Percentiles rank a stretch among this genome's conserved stretches.
Conservation (phyloP, 1,140 invertebrate genomes). For the Aphis craccivora region DNA sequence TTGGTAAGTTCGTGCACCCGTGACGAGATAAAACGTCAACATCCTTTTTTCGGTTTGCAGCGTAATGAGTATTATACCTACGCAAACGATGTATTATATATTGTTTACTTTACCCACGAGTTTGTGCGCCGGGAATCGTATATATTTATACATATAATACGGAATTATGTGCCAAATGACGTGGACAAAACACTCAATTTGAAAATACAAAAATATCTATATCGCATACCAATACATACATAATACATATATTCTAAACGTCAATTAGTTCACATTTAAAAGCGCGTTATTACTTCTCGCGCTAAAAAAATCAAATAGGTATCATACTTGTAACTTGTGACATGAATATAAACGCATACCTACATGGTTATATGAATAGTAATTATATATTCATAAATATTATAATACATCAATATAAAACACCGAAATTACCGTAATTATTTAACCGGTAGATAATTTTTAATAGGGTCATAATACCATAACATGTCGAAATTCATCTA, state of each 20-base stretch:
- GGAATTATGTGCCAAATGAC: neutral
- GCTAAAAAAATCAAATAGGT: neutral
- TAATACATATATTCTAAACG: neutral
- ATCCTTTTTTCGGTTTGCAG: neutral
- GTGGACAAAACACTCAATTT: neutral
- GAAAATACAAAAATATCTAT: neutral
- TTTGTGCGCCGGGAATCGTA: neutral
- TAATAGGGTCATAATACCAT: neutral
- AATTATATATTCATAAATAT: neutral
- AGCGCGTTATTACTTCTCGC: neutral
- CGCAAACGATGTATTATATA: neutral
- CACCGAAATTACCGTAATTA: neutral
- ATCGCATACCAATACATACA: neutral
- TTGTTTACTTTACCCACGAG: constrained; percentile 1
- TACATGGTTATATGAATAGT: neutral
- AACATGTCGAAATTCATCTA: neutral
- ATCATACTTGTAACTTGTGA: neutral
- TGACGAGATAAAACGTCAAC: neutral
- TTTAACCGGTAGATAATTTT: neutral
- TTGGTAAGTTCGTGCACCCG: neutral
- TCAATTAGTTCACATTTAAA: neutral
- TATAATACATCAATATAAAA: constrained; percentile 18
- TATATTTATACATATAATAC: constrained; percentile 1
- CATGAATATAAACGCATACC: neutral
- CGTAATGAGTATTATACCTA: neutral